A percentile compares a stretch with the other conserved stretches of the same genome.
phyloP scores from a whole-genome alignment of 1,140 invertebrate species.

The Drosophila kepulauana region DNA sequence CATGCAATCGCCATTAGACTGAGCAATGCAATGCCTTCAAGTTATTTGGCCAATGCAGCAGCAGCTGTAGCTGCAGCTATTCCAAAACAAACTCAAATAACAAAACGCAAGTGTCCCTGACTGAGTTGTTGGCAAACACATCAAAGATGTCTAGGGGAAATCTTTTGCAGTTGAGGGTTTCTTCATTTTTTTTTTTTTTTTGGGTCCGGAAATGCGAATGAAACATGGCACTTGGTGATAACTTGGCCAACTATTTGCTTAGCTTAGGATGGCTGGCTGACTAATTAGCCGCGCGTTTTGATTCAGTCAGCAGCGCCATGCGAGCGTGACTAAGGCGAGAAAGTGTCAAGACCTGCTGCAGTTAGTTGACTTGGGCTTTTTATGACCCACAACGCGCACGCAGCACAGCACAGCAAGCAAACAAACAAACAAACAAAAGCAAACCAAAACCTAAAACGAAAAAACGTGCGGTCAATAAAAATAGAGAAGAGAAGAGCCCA shows the following conservation, averaged over 20 bases:
- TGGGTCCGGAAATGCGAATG: constrained; percentile 24
- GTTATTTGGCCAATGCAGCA: background rate
- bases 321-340: constrained; percentile 46
- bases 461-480: constrained; percentile 23
- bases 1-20: constrained; percentile 9
- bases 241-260: constrained; percentile 5
- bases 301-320: constrained; percentile 9
- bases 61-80: background rate
- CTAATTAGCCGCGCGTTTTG: constrained; percentile 37
- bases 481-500: constrained; percentile 3
- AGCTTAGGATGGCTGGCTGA: constrained; percentile 2
- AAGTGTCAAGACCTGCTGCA: constrained; percentile 41
- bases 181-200: no score
- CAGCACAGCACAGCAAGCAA: constrained; percentile 7
- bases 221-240: constrained; percentile 2
- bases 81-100: background rate
- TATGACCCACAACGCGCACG: constrained; percentile 40
- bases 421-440: constrained; percentile 26
- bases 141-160: background rate
- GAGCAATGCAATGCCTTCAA: background rate
- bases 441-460: constrained; percentile 1
- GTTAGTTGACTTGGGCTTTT: constrained; percentile 25
- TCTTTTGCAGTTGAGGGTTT: no score
- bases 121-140: constrained; percentile 1
- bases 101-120: constrained; percentile 3